These are phyloP conservation scores for Cebus imitator DNA, from an alignment of 2,113 vertebrate genomes.

Conservation along the genomic window DNA sequence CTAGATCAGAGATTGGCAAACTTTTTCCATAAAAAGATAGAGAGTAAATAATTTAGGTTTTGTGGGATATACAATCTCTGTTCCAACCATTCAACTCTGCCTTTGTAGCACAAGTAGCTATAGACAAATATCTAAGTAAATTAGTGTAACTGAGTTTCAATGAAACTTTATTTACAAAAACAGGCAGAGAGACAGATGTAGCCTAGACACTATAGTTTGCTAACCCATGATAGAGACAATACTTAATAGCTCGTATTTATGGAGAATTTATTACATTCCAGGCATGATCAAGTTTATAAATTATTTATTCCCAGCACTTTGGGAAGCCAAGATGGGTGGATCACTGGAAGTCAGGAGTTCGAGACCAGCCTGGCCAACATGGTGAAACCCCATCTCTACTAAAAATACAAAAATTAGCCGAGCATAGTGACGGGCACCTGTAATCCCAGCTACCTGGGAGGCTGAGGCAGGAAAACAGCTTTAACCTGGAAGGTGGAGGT, in stretches of 20 bases:
- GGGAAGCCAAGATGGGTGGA: too few relatives aligned
- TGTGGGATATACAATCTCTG: neutral
- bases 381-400: too few relatives aligned
- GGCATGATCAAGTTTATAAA: neutral
- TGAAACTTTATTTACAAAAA: neutral
- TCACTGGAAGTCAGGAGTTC: too few relatives aligned
- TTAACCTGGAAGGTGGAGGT: too few relatives aligned
- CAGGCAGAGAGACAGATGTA: neutral
- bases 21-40: neutral
- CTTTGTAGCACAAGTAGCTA: neutral
- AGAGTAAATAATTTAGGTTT: neutral
- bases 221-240: neutral
- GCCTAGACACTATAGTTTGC: neutral
- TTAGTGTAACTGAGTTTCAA: neutral
- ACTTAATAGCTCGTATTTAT: neutral
- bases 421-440: too few relatives aligned
- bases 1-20: neutral
- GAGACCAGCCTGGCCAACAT: too few relatives aligned
- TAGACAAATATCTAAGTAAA: neutral
- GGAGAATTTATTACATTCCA: neutral
- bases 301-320: neutral
- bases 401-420: too few relatives aligned
- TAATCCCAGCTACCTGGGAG: too few relatives aligned
- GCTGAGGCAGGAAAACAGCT: too few relatives aligned
- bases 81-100: neutral